Conservation (phyloP, 2,888 invertebrate species). For the Mimumesa dahlbomi region DNA sequence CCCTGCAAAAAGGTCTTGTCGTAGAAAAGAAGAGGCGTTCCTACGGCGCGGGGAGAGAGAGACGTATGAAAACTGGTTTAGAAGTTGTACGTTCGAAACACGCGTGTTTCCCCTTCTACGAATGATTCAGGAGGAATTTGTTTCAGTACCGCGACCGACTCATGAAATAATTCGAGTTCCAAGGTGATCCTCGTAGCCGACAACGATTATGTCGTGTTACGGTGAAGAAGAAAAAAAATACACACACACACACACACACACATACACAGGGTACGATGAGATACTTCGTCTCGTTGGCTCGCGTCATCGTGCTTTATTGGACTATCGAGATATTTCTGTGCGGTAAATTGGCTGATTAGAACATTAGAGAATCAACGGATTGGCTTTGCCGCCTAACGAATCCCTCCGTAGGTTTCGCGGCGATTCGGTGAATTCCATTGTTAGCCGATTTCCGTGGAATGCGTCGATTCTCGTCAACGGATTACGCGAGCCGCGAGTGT, state of each 20-base stretch:
- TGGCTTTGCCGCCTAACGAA: too few relatives aligned
- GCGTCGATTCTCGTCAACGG: not conserved
- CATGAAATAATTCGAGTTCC: constrained; percentile 17
- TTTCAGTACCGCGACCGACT: not conserved
- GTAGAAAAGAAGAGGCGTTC: constrained; percentile 57
- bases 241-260: too few relatives aligned
- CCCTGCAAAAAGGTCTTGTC: constrained; percentile 41
- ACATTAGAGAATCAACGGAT: not conserved
- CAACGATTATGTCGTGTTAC: not conserved
- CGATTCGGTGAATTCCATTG: not conserved
- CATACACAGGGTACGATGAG: too few relatives aligned
- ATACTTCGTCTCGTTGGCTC: not conserved
- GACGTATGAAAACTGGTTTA: constrained; percentile 62
- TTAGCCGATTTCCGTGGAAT: not conserved
- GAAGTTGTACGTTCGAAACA: constrained; percentile 54
- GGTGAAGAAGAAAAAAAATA: not conserved
- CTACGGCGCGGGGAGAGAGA: constrained; percentile 25
- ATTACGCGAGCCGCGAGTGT: not conserved
- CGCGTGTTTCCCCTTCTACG: constrained; percentile 22
- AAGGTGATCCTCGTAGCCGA: not conserved
- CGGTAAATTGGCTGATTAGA: not conserved
- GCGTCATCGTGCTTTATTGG: too few relatives aligned
- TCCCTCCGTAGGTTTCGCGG: too few relatives aligned
- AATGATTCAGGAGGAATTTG: constrained; percentile 31
- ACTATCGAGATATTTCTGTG: not conserved